Evolutionary conservation across 2,113 vertebrate genomes (phyloP).

Genomic region (Thinocorus orbignyianus): DNA sequence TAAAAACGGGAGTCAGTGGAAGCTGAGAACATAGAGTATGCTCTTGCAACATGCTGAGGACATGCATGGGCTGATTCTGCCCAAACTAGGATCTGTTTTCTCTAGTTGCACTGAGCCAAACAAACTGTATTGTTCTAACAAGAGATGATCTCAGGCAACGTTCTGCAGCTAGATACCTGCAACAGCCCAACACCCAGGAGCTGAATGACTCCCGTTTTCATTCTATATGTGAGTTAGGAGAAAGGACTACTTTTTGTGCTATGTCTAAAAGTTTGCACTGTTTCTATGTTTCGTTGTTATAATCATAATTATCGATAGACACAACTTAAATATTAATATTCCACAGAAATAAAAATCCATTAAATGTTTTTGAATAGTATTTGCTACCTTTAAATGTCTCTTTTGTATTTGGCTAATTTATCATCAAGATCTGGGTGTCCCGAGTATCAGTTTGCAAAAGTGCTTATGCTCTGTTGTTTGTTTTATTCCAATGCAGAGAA

Average conservation of each 20-base stretch:
- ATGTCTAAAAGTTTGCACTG: background rate
- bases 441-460: background rate
- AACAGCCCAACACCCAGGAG: background rate
- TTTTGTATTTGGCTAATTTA: background rate
- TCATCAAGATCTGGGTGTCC: background rate
- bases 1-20: background rate
- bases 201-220: background rate
- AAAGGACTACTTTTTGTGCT: background rate
- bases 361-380: background rate
- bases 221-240: background rate
- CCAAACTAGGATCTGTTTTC: background rate
- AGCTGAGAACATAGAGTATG: background rate
- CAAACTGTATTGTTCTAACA: background rate
- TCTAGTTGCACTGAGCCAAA: background rate
- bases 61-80: background rate
- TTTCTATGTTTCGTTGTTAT: background rate
- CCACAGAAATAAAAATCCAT: background rate
- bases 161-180: background rate
- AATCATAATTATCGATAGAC: background rate
- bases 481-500: background rate
- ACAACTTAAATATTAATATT: background rate
- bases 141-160: background rate
- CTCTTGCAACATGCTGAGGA: background rate
- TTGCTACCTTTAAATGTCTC: background rate
- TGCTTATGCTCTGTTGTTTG: background rate